Evolutionary conservation across 1,140 invertebrate species (phyloP), one percentile per base, ranked within the genome.

Genomic region (Brachionus koreanus): DNA sequence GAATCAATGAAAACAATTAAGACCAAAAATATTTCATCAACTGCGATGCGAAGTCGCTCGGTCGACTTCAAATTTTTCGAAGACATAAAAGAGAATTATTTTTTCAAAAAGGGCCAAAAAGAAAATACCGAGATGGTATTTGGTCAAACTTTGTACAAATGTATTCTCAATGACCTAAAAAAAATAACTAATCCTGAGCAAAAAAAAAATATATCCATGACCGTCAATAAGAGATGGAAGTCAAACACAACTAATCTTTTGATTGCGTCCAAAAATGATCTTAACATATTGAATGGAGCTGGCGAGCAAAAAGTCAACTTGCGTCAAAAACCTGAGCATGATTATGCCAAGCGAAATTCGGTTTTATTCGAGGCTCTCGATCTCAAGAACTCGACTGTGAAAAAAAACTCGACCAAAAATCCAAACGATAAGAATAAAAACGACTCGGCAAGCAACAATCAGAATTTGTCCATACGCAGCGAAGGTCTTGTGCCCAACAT

Each of bases 31-130:
- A 57, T 79, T 5, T 25, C 19, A 37, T 65, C 49, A 12, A 35
- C 16, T 1, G 19, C 49, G 19, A 39, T 43, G 6, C 46, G 76
- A 5, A 42, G 35, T 13, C 76, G 76, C 29, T 79, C 76, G 13
- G 49, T 79, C 23, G 76, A 79, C 39, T 79, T 79, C 57, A 57
- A 65, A 37, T 65, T 79, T 33, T 79, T 79, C n/a, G 76, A 79
- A 19, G 76, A 79, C 33, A 79, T 79, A 19, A 79, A 79, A 79
- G 76, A 79, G 9, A 79, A 79, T 61, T 79, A 61, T 39, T 61
- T 65, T 65, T 61, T 65, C 23, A 61, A 61, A 39, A 79, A 79
- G n/a, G 35, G 29, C 2, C 61, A 39, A 29, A 61, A 57, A 57
- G 61, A 65, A 37, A 42, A 39, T 13, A 9, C 33, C n/a, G 61